phyloP scores from a whole-genome alignment of 2,888 invertebrate species.

The Amphipyra tragopoginis region DNA sequence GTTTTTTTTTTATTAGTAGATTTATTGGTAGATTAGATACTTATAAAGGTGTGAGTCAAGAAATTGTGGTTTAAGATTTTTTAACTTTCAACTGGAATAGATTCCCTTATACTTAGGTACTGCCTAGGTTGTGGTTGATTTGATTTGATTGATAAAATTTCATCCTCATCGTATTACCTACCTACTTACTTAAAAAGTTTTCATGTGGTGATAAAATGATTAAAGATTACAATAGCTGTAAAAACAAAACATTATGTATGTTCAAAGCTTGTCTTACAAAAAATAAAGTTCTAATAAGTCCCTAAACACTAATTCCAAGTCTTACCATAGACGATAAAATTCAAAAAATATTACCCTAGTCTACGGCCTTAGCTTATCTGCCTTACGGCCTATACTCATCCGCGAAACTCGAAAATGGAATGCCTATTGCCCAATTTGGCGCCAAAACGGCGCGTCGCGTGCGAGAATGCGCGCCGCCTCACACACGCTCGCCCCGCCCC shows the following conservation, averaged over 20 bases:
- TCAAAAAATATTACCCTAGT: slow-evolving; percentile 47
- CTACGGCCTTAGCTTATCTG: slow-evolving; percentile 57
- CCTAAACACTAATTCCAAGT: slow-evolving; percentile 42
- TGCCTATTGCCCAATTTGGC: slow-evolving; percentile 77
- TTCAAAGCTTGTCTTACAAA: slow-evolving; percentile 23
- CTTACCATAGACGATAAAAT: slow-evolving; percentile 49
- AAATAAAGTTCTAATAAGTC: slow-evolving; percentile 35
- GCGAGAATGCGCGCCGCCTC: slow-evolving; percentile 81
- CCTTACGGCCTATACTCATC: slow-evolving; percentile 51
- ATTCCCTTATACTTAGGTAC: too few relatives aligned
- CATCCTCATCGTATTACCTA: too few relatives aligned
- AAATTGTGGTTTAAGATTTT: too few relatives aligned
- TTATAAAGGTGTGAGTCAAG: too few relatives aligned
- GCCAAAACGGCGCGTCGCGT: slow-evolving; percentile 80
- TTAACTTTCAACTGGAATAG: too few relatives aligned
- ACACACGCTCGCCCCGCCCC: slow-evolving; percentile 84
- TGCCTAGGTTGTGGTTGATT: too few relatives aligned
- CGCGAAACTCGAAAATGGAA: slow-evolving; percentile 73
- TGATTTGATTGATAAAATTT: too few relatives aligned
- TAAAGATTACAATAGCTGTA: not conserved
- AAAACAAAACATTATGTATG: slow-evolving; percentile 19
- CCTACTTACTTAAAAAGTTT: too few relatives aligned
- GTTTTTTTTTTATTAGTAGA: too few relatives aligned
- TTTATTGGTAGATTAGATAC: too few relatives aligned
- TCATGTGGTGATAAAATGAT: too few relatives aligned